phyloP scores from a whole-genome alignment of 2,888 invertebrate genomes.

The Xestia rhomboidea region DNA sequence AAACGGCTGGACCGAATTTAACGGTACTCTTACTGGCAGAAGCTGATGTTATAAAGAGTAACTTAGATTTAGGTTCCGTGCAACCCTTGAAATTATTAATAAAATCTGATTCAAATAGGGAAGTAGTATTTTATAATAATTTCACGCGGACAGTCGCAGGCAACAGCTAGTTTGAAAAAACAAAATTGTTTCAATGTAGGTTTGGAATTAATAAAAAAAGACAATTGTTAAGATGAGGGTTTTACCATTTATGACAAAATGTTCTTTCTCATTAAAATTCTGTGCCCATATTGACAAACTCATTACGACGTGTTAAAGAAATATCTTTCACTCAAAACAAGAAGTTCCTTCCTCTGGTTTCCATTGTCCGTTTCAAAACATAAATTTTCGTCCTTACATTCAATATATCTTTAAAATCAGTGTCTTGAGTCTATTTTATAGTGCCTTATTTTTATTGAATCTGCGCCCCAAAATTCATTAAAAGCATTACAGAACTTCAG shows the following conservation, averaged over 20 bases:
- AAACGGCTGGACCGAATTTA: no score
- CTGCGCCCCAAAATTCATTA: not conserved
- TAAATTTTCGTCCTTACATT: not conserved
- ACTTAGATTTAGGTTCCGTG: no score
- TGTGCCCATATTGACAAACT: not conserved
- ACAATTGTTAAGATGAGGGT: no score
- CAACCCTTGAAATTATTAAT: no score
- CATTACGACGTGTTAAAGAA: not conserved
- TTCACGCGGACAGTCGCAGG: no score
- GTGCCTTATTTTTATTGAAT: not conserved
- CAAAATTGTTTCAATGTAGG: not conserved
- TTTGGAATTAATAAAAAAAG: not conserved
- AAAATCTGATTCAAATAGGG: no score
- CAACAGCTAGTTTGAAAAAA: not conserved
- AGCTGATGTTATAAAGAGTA: no score
- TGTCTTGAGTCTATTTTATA: not conserved
- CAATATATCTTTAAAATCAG: not conserved
- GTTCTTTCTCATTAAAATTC: constrained; percentile 8
- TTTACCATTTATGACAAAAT: not conserved
- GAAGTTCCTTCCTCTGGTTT: not conserved
- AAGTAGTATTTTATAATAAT: no score
- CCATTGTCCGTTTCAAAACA: not conserved
- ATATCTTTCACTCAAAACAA: not conserved
- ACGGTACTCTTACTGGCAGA: no score
- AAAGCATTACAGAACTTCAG: constrained; percentile 21